These are phyloP conservation scores for Platorchestia sp. DNA, from an alignment of 1,140 invertebrate species.

Conservation along the genomic window DNA sequence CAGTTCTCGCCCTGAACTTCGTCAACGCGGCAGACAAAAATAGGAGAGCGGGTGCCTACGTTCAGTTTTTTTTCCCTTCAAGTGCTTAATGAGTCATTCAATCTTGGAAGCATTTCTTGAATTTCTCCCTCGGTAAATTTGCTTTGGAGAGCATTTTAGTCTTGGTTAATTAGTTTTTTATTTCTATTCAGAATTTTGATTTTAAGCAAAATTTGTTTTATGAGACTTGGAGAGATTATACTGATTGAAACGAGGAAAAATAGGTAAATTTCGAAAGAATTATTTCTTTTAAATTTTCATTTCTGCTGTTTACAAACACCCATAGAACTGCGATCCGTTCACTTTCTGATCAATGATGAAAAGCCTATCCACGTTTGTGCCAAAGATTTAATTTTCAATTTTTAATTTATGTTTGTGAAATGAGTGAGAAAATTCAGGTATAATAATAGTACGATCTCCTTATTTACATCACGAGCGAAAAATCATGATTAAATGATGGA, in stretches of 20 bases:
- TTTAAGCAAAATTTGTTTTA: not conserved
- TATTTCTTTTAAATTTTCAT: not conserved
- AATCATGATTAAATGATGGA: not conserved
- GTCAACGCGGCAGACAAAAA: not conserved
- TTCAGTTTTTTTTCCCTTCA: not conserved
- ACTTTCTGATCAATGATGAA: not conserved
- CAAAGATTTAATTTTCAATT: not conserved
- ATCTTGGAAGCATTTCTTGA: not conserved
- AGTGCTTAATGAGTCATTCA: not conserved
- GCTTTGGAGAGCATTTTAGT: not conserved
- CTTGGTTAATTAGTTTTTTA: not conserved
- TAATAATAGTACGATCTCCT: not conserved
- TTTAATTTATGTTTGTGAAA: not conserved
- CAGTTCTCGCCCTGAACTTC: conserved; percentile 14
- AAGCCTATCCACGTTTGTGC: not conserved
- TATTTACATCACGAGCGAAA: not conserved
- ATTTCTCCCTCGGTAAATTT: not conserved
- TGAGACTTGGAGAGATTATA: not conserved
- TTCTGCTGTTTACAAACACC: not conserved
- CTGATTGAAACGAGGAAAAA: not conserved
- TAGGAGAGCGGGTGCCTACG: not conserved
- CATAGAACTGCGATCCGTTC: not conserved
- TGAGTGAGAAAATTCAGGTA: not conserved
- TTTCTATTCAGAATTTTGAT: not conserved
- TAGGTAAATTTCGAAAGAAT: not conserved